A percentile compares a stretch with the other conserved stretches of the same genome.
Evolutionary conservation across 2,113 vertebrate genomes (phyloP).

Genomic region (Tricholaema leucomelas): DNA sequence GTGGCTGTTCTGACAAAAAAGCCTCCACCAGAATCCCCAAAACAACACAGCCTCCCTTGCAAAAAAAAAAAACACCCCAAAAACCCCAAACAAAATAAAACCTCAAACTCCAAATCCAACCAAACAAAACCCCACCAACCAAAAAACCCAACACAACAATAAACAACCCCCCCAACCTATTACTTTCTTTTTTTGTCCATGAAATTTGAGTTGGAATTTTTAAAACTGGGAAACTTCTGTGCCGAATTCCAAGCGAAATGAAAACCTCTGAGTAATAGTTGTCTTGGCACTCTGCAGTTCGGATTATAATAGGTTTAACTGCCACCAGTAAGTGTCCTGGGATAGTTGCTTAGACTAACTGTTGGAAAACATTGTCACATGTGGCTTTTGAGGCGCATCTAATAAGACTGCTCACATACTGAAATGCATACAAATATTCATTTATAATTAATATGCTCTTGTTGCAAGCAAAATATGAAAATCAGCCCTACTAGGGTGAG

Average conservation of each 20-base stretch:
- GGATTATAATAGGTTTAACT: background rate
- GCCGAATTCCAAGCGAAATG: background rate
- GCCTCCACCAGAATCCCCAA: too few relatives aligned
- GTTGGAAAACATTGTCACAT: background rate
- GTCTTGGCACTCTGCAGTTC: background rate
- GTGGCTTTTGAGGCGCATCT: background rate
- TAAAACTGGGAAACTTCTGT: background rate
- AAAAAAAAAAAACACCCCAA: too few relatives aligned
- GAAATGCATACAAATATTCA: background rate
- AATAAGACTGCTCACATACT: background rate
- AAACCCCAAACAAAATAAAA: too few relatives aligned
- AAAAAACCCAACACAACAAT: too few relatives aligned
- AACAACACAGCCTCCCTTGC: too few relatives aligned
- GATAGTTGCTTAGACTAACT: background rate
- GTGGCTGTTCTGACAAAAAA: background rate
- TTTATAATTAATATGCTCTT: background rate
- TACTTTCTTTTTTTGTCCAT: background rate
- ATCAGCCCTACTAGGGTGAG: background rate
- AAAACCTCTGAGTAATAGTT: background rate
- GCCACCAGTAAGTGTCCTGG: background rate
- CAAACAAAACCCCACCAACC: too few relatives aligned
- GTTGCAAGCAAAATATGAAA: background rate
- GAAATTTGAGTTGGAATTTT: background rate
- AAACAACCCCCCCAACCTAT: background rate
- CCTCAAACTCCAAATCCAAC: too few relatives aligned